Evolutionary conservation across 2,113 vertebrate genomes (phyloP), one percentile per base, ranked within the genome.

Genomic region (Protobothrops flavoviridis): DNA sequence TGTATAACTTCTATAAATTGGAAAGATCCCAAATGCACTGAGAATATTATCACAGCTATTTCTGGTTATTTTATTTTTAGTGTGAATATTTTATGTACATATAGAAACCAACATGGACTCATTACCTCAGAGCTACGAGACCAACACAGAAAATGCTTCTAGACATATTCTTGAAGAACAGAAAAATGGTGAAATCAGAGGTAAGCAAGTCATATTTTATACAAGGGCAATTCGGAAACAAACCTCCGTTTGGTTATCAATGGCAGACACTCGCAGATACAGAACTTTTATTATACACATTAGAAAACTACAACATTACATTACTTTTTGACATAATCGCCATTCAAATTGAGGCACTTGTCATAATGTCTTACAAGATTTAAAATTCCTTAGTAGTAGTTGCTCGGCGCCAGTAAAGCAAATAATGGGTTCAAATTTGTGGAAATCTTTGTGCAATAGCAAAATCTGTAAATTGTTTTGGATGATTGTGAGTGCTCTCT

Each of bases 21-120:
- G 45, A 53, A 52, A 33, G 3, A 3, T 87, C 87, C 26, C 15
- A 33, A n/a, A n/a, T 15, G 2, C 11, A 69, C 53, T 92, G 56
- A 64, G 59, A 50, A 92, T 59, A n/a, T 11, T 23, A 33, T 33
- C 55, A 64, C 11, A 61, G 6, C 15, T 23, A 53, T 92, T 61
- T 20, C 3, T 61, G 43, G 13, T 87, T 87, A 81, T 87, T 87
- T 33, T 88, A 23, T 89, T 50, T 89, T 89, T 39, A 59, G 8
- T 29, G 15, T 21, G 1, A 64, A 17, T 17, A 21, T 59, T 56
- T 88, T 91, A 24, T 56, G 1, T 57, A 33, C 50, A 69, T 10
- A 33, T 10, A 50, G 91, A 81, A 23, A 91, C 89, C 95, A 95
- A 57, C 74, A 91, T 90, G 0, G 91, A 96, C 59, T 69, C 91